These are phyloP conservation scores for Tauraco hartlaubi DNA, from an alignment of 2,797 vertebrate genomes.

Conservation along the genomic window DNA sequence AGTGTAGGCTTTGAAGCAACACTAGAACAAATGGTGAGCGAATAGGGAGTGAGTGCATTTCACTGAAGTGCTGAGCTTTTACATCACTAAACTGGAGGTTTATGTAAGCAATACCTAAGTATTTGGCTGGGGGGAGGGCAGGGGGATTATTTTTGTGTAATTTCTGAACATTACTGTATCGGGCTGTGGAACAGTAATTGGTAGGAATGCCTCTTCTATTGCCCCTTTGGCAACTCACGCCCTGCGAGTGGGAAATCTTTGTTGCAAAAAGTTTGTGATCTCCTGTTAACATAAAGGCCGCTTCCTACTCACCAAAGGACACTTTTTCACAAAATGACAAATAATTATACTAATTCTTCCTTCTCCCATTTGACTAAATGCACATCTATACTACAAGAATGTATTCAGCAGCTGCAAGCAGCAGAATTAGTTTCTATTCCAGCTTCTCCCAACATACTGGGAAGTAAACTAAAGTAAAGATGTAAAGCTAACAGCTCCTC, in stretches of 20 bases:
- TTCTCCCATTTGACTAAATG: not conserved
- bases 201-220: not conserved
- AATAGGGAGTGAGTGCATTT: not conserved
- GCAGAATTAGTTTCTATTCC: not conserved
- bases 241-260: not conserved
- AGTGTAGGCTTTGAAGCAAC: not conserved
- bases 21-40: not conserved
- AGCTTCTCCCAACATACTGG: not conserved
- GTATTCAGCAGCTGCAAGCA: not conserved
- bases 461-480: not conserved
- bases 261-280: not conserved
- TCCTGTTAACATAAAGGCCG: not conserved
- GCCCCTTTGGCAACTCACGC: not conserved
- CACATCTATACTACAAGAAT: not conserved
- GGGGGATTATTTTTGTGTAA: not conserved
- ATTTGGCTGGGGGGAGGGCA: not conserved
- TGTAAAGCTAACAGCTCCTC: not conserved
- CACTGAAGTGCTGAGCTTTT: not conserved
- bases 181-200: not conserved
- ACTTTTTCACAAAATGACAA: not conserved
- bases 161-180: not conserved
- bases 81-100: not conserved
- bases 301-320: not conserved
- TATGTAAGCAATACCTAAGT: not conserved
- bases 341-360: not conserved